Percentiles rank a stretch among this genome's conserved stretches.
phyloP scores from a whole-genome alignment of 2,797 vertebrate species.

The Babyrousa celebensis region DNA sequence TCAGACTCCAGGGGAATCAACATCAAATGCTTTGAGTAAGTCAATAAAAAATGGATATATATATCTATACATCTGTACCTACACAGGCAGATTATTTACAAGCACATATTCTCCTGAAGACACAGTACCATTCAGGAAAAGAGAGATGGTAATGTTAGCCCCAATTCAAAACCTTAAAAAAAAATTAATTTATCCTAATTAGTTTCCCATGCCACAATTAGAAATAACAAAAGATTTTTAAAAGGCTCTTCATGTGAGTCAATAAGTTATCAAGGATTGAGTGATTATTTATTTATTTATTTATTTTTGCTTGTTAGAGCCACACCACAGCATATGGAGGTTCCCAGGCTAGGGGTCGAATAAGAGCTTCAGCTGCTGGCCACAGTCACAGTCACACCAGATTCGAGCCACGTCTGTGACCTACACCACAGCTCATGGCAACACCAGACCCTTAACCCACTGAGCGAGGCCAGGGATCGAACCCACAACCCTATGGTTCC shows the following conservation, averaged over 20 bases:
- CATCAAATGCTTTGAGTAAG: background rate
- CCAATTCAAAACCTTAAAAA: constrained; percentile 24
- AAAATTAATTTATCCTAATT: constrained; percentile 10
- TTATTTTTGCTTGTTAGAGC: too few relatives aligned
- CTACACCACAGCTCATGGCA: too few relatives aligned
- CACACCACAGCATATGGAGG: too few relatives aligned
- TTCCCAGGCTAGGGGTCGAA: too few relatives aligned
- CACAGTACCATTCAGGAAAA: background rate
- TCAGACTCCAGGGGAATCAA: background rate
- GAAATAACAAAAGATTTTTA: background rate
- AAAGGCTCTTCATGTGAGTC: background rate
- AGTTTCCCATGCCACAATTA: constrained; percentile 12
- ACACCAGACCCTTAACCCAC: too few relatives aligned
- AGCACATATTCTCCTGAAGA: constrained; percentile 47
- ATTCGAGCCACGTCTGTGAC: too few relatives aligned
- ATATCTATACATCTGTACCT: background rate
- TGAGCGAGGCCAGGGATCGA: too few relatives aligned
- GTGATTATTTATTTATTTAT: too few relatives aligned
- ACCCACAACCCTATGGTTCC: too few relatives aligned
- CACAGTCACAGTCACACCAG: too few relatives aligned
- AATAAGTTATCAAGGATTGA: background rate
- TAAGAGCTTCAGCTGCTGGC: too few relatives aligned
- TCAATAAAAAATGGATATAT: constrained; percentile 23
- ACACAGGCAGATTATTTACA: background rate
- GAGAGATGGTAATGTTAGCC: background rate